Conservation (phyloP, 2,888 invertebrate genomes). For the Junonia oenone region DNA sequence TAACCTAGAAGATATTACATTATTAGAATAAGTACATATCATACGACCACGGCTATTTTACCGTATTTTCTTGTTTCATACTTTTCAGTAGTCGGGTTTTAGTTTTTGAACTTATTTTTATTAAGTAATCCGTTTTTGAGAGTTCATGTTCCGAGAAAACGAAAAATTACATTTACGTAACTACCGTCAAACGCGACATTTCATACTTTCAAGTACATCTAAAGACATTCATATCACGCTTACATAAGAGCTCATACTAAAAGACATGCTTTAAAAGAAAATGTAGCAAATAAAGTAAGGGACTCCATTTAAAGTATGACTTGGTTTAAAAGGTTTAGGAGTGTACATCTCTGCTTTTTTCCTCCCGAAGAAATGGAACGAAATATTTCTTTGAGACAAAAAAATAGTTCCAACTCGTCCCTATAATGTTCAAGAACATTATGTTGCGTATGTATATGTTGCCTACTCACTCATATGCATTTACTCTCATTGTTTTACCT, state of each 20-base stretch:
- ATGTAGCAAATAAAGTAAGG: constrained; percentile 15
- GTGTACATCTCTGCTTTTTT: constrained; percentile 5
- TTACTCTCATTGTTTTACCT: too few species aligned
- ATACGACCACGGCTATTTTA: too few species aligned
- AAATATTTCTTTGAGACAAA: neutral
- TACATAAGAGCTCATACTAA: constrained; percentile 1
- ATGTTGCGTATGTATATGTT: too few species aligned
- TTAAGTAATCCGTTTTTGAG: too few species aligned
- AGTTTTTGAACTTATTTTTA: too few species aligned
- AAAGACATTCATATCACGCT: neutral
- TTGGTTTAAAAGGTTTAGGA: constrained; percentile 17
- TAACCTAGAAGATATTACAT: too few species aligned
- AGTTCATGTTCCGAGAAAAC: neutral
- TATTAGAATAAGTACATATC: too few species aligned
- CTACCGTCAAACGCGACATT: neutral
- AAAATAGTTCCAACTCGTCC: neutral
- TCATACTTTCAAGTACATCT: neutral
- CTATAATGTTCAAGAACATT: too few species aligned
- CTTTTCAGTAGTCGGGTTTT: too few species aligned
- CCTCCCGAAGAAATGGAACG: constrained; percentile 10
- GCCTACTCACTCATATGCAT: too few species aligned
- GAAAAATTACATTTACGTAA: neutral
- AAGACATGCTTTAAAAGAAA: constrained; percentile 14
- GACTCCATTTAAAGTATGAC: constrained; percentile 18
- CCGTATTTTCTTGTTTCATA: too few species aligned